A percentile compares a stretch with the other conserved stretches of the same genome.
Conservation (phyloP, 2,113 vertebrate genomes). For the Chaetodon auriga region DNA sequence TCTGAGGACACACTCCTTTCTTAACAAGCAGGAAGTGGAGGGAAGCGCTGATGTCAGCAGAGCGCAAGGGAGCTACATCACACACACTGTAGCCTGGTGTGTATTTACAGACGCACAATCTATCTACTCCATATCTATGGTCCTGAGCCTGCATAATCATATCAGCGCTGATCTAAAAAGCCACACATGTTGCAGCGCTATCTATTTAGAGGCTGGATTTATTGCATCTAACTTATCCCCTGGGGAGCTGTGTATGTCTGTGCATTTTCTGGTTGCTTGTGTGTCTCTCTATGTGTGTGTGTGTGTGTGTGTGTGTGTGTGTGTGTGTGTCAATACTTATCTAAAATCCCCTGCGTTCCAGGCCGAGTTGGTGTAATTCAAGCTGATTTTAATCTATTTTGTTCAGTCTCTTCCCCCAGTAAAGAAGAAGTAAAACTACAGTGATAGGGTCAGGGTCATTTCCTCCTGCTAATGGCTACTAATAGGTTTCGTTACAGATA, state of each 20-base stretch:
- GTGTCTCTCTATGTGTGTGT: background rate
- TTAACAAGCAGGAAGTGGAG: constrained; percentile 45
- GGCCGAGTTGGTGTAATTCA: constrained; percentile 54
- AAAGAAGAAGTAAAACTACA: constrained; percentile 59
- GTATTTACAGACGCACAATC: constrained; percentile 58
- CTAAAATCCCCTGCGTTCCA: constrained; percentile 50
- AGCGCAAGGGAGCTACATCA: constrained; percentile 27
- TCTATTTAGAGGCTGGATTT: constrained; percentile 69
- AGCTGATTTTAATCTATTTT: constrained; percentile 68
- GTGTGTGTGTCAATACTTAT: constrained; percentile 55
- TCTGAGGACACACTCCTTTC: constrained; percentile 46
- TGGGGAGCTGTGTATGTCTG: constrained; percentile 37
- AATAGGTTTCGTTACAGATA: constrained; percentile 72
- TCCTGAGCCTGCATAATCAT: constrained; percentile 70
- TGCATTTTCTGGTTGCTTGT: constrained; percentile 30
- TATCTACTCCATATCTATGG: constrained; percentile 59
- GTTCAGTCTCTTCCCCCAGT: constrained; percentile 29
- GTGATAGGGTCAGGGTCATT: constrained; percentile 65
- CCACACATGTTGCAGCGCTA: constrained; percentile 67
- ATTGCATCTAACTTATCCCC: constrained; percentile 54
- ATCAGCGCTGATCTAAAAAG: constrained; percentile 70
- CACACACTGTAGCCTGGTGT: background rate
- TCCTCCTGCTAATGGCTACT: constrained; percentile 69
- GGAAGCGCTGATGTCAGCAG: constrained; percentile 61
- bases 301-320: background rate